Evolutionary conservation across 1,140 invertebrate genomes (phyloP).

Genomic region (Trissolcus basalis): DNA sequence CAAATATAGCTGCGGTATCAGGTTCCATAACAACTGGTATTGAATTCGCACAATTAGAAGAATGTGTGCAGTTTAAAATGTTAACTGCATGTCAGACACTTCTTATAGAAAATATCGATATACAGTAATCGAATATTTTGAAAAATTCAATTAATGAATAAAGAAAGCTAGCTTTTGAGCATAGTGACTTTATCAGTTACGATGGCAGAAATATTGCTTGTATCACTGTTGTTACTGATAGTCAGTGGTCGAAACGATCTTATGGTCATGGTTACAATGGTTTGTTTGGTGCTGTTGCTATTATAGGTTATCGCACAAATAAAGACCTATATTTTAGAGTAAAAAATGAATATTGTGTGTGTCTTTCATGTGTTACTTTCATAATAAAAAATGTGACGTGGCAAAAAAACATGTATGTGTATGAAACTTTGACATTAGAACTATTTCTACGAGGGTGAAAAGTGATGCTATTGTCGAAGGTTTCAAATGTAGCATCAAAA

Average conservation of each 20-base stretch:
- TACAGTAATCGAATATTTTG: constrained; percentile 14
- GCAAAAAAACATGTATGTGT: constrained; percentile 18
- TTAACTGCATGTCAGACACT: too few species aligned
- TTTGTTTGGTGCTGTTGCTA: constrained; percentile 60
- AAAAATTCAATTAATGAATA: constrained; percentile 19
- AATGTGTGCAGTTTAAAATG: constrained; percentile 39
- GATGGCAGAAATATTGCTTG: constrained; percentile 8
- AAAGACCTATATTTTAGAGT: constrained; percentile 59
- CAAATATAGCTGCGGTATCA: constrained; percentile 24
- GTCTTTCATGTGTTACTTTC: constrained; percentile 45
- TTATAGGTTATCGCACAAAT: constrained; percentile 50
- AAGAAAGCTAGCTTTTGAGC: constrained; percentile 16
- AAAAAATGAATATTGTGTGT: constrained; percentile 67
- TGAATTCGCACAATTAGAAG: constrained; percentile 39
- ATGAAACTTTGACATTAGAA: constrained; percentile 59
- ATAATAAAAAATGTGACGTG: constrained; percentile 30
- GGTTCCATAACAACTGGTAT: constrained; percentile 39
- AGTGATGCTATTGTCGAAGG: constrained; percentile 68
- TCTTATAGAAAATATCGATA: constrained; percentile 37
- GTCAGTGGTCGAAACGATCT: constrained; percentile 60
- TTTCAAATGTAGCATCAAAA: constrained; percentile 54
- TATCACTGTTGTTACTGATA: constrained; percentile 28
- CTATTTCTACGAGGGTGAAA: constrained; percentile 67
- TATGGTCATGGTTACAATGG: too few species aligned
- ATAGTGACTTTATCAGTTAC: constrained; percentile 5